Base-by-base conservation (phyloP, 2,797 vertebrate species). In the Hemibagrus guttatus region DNA sequence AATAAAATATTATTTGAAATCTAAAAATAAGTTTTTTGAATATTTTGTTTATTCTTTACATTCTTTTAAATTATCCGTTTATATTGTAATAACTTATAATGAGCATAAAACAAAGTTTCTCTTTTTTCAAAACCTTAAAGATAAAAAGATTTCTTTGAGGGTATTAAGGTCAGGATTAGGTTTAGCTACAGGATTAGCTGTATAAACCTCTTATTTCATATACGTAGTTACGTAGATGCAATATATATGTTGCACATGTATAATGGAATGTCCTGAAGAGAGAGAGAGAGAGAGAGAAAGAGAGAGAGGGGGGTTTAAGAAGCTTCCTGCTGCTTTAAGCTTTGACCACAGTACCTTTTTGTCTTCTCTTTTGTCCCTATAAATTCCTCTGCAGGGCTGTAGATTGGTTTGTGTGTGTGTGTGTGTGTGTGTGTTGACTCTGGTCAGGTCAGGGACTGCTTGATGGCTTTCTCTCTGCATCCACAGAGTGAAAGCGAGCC, bases 361-460 rank as follows among this genome's bases (percentile, higher is more conserved):
- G 71, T 49, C 71, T 74, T 17, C 71, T 52, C 42, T 9, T 46
- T 28, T 26, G 16, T 31, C 54, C 54, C 6, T 52, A 71, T 17
- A 61, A 79, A 61, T 56, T 85, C 61, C 81, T 66, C 35, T 72
- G 64, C 35, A 63, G 31, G n/a, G 26, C 28, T 63, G 66, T 54
- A 82, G 76, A 87, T 84, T 87, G 59, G 42, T 74, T 9, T 82
- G 66, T 49, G 13, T 49, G 84, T 71, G 8, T 66, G 23, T 14
- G 63, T 81, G 64, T 46, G 76, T 80, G 85, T 23, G 26, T 26
- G 61, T n/a, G 23, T 63, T 39, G 35, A 39, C 35, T 39, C 35
- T 39, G 35, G 81, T 82, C 81, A 63, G 88, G 90, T 89, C 87
- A 89, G 82, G 71, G n/a, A 81, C 52, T 85, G 85, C 82, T n/a